Conservation (phyloP, 2,797 vertebrate genomes). For the Acanthurus lineatus region DNA sequence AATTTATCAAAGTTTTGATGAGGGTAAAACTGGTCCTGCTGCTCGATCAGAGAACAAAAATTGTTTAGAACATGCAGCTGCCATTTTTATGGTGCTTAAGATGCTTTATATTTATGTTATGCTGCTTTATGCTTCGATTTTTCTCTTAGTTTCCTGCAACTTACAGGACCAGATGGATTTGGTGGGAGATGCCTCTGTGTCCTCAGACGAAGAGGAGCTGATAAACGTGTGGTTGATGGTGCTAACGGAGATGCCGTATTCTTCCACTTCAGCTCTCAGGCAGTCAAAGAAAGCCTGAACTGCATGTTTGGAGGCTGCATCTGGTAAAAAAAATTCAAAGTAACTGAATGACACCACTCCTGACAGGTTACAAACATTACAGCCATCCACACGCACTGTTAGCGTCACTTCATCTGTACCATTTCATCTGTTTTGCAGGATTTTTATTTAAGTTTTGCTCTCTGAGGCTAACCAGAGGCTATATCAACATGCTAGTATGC, state of each 20-base stretch:
- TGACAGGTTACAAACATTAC: background rate
- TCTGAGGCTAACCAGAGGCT: too few relatives aligned
- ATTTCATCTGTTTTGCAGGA: too few relatives aligned
- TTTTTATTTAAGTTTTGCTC: too few relatives aligned
- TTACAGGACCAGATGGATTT: conserved; percentile 90
- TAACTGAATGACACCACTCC: background rate
- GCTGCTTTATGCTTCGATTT: background rate
- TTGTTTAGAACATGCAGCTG: too few relatives aligned
- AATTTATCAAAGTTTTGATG: too few relatives aligned
- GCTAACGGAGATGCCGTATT: conserved; percentile 92
- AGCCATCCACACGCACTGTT: background rate
- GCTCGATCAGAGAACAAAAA: too few relatives aligned
- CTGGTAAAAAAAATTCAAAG: conserved; percentile 73
- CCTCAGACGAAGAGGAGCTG: conserved; percentile 69
- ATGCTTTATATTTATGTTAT: too few relatives aligned
- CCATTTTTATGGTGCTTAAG: too few relatives aligned
- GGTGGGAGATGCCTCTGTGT: conserved; percentile 42
- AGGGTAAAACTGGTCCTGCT: too few relatives aligned
- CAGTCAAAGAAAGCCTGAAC: conserved; percentile 96
- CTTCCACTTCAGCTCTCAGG: conserved; percentile 93
- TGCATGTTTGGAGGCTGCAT: conserved; percentile 96
- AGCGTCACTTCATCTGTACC: too few relatives aligned
- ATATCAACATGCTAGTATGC: too few relatives aligned
- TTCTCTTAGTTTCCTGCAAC: conserved; percentile 40
- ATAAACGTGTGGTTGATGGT: conserved; percentile 94